Percentiles rank a stretch among this genome's conserved stretches.
Evolutionary conservation across 2,888 invertebrate genomes (phyloP).

Genomic region (Aricia artaxerxes): DNA sequence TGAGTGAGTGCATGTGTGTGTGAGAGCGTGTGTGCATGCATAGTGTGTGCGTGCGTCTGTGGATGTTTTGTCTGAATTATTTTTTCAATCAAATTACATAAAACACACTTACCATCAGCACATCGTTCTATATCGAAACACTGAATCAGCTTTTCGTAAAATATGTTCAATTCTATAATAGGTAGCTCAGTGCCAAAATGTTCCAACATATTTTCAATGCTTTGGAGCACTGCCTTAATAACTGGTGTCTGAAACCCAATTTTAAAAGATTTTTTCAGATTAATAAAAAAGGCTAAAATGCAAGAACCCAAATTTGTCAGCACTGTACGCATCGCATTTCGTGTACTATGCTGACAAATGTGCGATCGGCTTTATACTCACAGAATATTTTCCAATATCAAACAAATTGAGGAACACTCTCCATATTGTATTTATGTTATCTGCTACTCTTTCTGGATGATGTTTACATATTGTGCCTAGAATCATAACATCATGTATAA

Average conservation of each 20-base stretch:
- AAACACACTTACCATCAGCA: slow-evolving; percentile 35
- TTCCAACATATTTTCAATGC: slow-evolving; percentile 49
- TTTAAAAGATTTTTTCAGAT: not conserved
- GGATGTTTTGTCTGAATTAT: not conserved
- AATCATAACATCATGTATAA: slow-evolving; percentile 32
- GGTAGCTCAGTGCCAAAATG: slow-evolving; percentile 49
- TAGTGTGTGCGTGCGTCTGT: not conserved
- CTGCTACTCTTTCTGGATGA: slow-evolving; percentile 51
- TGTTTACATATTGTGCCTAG: slow-evolving; percentile 59
- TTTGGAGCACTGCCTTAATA: slow-evolving; percentile 48
- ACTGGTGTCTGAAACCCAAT: slow-evolving; percentile 46
- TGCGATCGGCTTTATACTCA: slow-evolving; percentile 41
- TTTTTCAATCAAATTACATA: not conserved
- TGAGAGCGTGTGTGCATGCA: not conserved
- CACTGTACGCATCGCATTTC: no score
- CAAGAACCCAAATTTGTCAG: no score
- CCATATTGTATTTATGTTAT: slow-evolving; percentile 52
- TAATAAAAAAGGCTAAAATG: no score
- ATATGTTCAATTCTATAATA: slow-evolving; percentile 44
- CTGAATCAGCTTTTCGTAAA: slow-evolving; percentile 45
- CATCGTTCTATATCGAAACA: slow-evolving; percentile 41
- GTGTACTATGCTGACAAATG: no score
- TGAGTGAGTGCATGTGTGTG: not conserved
- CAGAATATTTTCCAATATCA: slow-evolving; percentile 52
- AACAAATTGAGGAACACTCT: slow-evolving; percentile 54